Evolutionary conservation across 2,797 vertebrate species (phyloP), one percentile per base, ranked within the genome.

Genomic region (Capromys pilorides): DNA sequence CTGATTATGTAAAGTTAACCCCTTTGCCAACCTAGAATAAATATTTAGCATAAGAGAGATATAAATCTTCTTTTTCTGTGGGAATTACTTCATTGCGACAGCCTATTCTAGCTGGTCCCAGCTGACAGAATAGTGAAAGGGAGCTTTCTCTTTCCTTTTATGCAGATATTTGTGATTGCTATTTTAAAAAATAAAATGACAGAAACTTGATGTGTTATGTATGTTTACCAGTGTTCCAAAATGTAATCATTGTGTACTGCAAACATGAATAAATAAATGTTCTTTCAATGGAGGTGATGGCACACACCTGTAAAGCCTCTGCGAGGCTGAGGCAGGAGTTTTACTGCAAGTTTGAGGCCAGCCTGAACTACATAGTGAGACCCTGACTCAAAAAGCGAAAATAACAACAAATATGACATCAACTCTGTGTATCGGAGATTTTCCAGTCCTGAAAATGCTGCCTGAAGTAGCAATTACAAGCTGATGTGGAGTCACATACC

Each of bases 91-190:
- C 92, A 64, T 91, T 87, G 66, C 36, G 80, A 11, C 13, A 61
- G 45, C 33, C 33, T n/a, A 64, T 4, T 7, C 33, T 86, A 62
- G 13, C 8, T 8, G 77, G 45, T 84, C 21, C 31, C 45, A 12
- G 64, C 82, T 84, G 67, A 57, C 45, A 75, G 18, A 69, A 61
- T 64, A 57, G 64, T 13, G 12, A 92, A 66, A 39, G 49, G 73
- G 12, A 87, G 41, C 75, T 61, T 26, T 39, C 24, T 61, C 26
- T 77, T 78, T 94, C 59, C 33, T 62, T 91, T 22, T 66, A 41
- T 94, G 45, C 41, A 12, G 14, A 54, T 49, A 82, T 66, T 96
- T 93, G 91, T 94, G 45, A 57, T 91, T 14, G 49, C n/a, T 92
- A 18, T 95, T 94, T 93, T 10, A 54, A 67, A 91, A 88, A 49